Evolutionary conservation across 2,113 vertebrate species (phyloP).

Genomic region (Oncorhynchus gorbuscha): DNA sequence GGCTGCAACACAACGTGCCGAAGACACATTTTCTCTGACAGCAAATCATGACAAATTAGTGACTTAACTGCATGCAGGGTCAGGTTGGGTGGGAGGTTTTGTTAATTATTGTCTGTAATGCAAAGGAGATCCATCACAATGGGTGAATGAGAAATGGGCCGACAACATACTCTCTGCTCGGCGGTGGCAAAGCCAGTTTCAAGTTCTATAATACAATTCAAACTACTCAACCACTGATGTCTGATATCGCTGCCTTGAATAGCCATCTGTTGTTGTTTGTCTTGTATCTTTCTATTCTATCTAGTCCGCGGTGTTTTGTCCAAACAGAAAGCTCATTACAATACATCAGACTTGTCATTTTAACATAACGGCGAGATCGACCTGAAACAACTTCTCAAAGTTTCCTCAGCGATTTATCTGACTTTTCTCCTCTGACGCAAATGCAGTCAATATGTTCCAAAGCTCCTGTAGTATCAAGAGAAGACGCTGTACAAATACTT

Average conservation of each 20-base stretch:
- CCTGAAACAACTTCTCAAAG: conserved; percentile 1
- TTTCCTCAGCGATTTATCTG: background rate
- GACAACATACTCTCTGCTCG: background rate
- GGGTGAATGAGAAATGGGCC: background rate
- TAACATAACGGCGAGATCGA: conserved; percentile 1
- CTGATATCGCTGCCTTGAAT: too few relatives aligned
- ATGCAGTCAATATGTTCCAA: background rate
- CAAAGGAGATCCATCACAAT: background rate
- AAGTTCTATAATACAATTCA: too few relatives aligned
- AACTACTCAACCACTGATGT: too few relatives aligned
- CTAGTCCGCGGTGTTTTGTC: background rate
- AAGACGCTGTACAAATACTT: background rate
- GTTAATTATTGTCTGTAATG: conserved; percentile 21
- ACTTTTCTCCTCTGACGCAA: background rate
- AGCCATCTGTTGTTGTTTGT: background rate
- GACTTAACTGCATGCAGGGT: conserved; percentile 19
- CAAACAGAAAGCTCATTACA: background rate
- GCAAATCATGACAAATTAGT: conserved; percentile 30
- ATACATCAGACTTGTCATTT: conserved; percentile 1
- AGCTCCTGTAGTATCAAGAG: background rate
- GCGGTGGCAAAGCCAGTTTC: background rate
- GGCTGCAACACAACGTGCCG: conserved; percentile 8
- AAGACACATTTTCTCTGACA: conserved; percentile 36
- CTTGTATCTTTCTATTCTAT: background rate
- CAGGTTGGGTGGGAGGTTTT: conserved; percentile 9